A percentile compares a stretch with the other conserved stretches of the same genome.
Conservation (phyloP, 64 coral and sea anemone species). For the Dendrophyllia cribrosa region DNA sequence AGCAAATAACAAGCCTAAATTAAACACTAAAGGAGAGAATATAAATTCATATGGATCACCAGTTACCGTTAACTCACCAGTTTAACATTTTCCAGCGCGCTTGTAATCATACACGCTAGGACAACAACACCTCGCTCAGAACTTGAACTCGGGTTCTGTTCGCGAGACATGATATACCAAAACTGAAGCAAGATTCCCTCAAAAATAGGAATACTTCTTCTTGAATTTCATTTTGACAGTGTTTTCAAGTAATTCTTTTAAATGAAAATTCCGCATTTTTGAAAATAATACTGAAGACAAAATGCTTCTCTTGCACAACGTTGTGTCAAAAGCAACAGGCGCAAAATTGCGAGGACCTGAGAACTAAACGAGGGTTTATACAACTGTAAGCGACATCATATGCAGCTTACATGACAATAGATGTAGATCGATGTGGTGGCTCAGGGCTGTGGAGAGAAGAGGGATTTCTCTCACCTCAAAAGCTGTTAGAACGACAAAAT, state of each 20-base stretch:
- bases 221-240: slow-evolving; percentile 13
- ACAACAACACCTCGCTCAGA: slow-evolving; percentile 30
- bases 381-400: not conserved
- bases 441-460: no score
- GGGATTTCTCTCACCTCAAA: not conserved
- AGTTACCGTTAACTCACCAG: slow-evolving; percentile 23
- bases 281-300: not conserved
- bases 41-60: no score
- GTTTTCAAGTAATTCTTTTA: not conserved
- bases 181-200: not conserved
- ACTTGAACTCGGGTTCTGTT: not conserved
- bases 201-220: not conserved
- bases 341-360: not conserved
- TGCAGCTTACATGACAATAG: not conserved
- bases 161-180: not conserved
- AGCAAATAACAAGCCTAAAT: no score
- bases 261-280: not conserved
- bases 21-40: no score
- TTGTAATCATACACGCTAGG: slow-evolving; percentile 45
- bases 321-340: not conserved
- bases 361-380: not conserved
- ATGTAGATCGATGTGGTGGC: not conserved
- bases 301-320: not conserved
- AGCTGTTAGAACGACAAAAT: not conserved
- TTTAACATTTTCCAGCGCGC: slow-evolving; percentile 50